phyloP scores from a whole-genome alignment of 2,888 invertebrate genomes.

The Azorinus chamasolen region DNA sequence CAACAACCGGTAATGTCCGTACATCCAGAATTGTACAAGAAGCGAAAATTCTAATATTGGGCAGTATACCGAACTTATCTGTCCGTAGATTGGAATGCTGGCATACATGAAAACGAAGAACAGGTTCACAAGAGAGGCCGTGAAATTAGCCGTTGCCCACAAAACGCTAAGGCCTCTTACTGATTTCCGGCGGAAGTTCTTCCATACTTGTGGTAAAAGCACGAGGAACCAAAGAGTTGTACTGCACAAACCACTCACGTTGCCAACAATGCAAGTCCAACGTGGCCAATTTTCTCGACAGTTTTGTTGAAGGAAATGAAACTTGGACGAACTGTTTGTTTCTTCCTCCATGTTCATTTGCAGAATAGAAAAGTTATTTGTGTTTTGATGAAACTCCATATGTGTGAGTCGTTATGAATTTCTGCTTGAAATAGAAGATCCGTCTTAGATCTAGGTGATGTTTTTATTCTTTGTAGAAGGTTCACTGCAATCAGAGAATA shows the following conservation, averaged over 20 bases:
- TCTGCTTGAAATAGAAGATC: too few relatives aligned
- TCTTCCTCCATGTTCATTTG: too few relatives aligned
- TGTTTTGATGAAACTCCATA: too few relatives aligned
- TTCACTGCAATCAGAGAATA: too few relatives aligned
- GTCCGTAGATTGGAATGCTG: constrained; percentile 63
- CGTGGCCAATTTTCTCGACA: constrained; percentile 65
- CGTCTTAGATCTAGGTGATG: too few relatives aligned
- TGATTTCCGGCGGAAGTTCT: constrained; percentile 72
- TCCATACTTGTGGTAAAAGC: constrained; percentile 72
- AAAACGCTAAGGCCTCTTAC: constrained; percentile 68
- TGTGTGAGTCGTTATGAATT: too few relatives aligned
- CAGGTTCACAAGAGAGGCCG: constrained; percentile 69
- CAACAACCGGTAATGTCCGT: constrained; percentile 46
- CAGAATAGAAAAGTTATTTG: too few relatives aligned
- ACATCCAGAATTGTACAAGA: constrained; percentile 68
- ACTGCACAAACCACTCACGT: constrained; percentile 66
- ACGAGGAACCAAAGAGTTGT: constrained; percentile 72
- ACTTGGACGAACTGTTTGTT: too few relatives aligned
- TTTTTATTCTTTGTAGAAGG: too few relatives aligned
- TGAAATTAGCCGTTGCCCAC: constrained; percentile 73
- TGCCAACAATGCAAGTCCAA: constrained; percentile 66
- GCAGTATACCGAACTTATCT: constrained; percentile 68
- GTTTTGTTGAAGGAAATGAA: constrained; percentile 58
- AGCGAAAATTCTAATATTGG: constrained; percentile 68
- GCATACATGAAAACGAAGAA: constrained; percentile 69